Base-by-base conservation (phyloP, 2,888 invertebrate species). In the Mythimna vitellina region DNA sequence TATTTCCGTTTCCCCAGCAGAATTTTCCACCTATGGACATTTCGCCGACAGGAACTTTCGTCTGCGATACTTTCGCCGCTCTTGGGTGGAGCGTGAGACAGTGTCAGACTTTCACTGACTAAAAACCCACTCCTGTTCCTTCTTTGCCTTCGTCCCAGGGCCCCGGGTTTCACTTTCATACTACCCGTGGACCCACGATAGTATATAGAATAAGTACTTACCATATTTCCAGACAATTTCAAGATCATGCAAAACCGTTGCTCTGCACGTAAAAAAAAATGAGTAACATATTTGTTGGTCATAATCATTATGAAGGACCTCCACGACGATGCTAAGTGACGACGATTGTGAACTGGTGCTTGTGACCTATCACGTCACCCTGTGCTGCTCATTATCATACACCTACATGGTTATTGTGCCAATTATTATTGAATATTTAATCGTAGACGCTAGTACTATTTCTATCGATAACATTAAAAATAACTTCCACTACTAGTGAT, bases 311-410 rank as follows among this genome's bases (percentile, higher is more conserved):
- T 6, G 10, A 10, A 56, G 67, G 54, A 54, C 14, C 32, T 68
- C 58, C 53, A 8, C 10, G 32, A 62, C 25, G 81, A 81, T 78
- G 58, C 5, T 17, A 20, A 8, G 25, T n/a, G n/a, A 25, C 1
- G 12, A n/a, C 5, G 81, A 81, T 81, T 67, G 35, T 12, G 20
- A n/a, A 62, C 75, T 46, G 58, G 68, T 70, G 35, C 42, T n/a
- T 32, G 1, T 73, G 81, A 76, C 70, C 81, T 81, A 73, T 81
- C 81, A 81, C 81, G 78, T 81, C 68, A 81, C 56, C 6, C 32
- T 64, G 65, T 42, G 32, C 10, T 25, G 20, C 75, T 74, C 60
- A 74, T 79, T 74, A 74, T 7, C n/a, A 56, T 70, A 58, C 49
- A 20, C 46, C 42, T 63, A 68, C 65, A 25, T 69, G 25, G 20